A percentile compares a stretch with the other conserved stretches of the same genome.
Evolutionary conservation across 2,888 invertebrate species (phyloP).

Genomic region (Nomada ferruginata): DNA sequence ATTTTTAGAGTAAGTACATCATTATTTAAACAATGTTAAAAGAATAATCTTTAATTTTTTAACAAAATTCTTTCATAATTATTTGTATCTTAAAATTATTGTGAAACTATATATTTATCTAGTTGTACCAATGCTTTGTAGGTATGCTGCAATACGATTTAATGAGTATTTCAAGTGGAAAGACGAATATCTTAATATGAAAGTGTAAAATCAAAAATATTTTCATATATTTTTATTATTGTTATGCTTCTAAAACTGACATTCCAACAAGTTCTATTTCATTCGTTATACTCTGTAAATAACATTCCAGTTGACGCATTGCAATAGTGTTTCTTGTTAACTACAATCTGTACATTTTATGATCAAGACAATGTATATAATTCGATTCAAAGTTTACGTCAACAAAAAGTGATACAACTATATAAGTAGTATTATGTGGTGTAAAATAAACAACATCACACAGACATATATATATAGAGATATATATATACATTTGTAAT

Average conservation of each 20-base stretch:
- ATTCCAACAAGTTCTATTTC: slow-evolving; percentile 19
- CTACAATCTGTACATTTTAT: slow-evolving; percentile 19
- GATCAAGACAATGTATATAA: slow-evolving; percentile 15
- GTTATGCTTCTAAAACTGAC: slow-evolving; percentile 16
- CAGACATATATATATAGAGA: no score
- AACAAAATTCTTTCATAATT: background rate
- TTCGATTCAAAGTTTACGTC: slow-evolving; percentile 7
- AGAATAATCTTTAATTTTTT: no score
- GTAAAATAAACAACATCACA: background rate
- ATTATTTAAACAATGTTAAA: slow-evolving; percentile 1
- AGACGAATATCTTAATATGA: slow-evolving; percentile 37
- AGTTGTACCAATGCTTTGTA: slow-evolving; percentile 77
- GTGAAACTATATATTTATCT: slow-evolving; percentile 22
- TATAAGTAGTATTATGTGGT: slow-evolving; percentile 37
- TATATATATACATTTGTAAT: slow-evolving; percentile 21
- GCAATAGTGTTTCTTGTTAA: slow-evolving; percentile 26
- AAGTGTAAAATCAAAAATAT: slow-evolving; percentile 17
- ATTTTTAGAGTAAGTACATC: slow-evolving; percentile 90
- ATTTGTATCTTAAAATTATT: background rate
- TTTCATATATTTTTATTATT: slow-evolving; percentile 20
- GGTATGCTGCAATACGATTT: slow-evolving; percentile 90
- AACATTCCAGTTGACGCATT: slow-evolving; percentile 38
- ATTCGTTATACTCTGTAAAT: slow-evolving; percentile 11
- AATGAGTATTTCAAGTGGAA: slow-evolving; percentile 88
- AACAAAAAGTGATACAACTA: background rate